Evolutionary conservation across 2,113 vertebrate species (phyloP).

Genomic region (Spea bombifrons): DNA sequence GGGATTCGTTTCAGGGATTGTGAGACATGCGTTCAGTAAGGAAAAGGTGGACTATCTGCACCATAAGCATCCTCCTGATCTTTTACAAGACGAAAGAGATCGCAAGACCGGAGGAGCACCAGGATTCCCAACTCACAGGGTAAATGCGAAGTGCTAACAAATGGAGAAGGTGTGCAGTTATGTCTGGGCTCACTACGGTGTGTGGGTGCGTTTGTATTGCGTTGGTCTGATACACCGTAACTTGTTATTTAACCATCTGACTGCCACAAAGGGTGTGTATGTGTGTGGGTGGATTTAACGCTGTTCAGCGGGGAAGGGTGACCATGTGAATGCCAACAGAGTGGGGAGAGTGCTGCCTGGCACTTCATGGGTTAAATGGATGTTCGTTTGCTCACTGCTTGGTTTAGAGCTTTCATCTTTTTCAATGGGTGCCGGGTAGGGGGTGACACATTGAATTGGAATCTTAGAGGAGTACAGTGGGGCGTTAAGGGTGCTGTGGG

Average conservation of each 20-base stretch:
- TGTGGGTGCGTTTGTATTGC: neutral
- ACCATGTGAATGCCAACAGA: too few relatives aligned
- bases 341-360: too few relatives aligned
- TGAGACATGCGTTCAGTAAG: conserved; percentile 76
- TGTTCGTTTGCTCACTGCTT: too few relatives aligned
- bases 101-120: conserved; percentile 72
- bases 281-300: too few relatives aligned
- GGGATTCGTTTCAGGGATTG: conserved; percentile 51
- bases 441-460: neutral
- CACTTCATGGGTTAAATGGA: too few relatives aligned
- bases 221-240: neutral
- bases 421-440: neutral
- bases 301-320: too few relatives aligned
- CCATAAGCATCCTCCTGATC: conserved; percentile 81
- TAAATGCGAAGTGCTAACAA: conserved; percentile 58
- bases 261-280: too few relatives aligned
- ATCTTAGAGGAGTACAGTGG: neutral
- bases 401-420: too few relatives aligned
- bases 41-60: conserved; percentile 82
- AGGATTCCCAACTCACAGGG: conserved; percentile 71
- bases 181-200: neutral
- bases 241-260: neutral
- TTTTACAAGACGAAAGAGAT: conserved; percentile 87
- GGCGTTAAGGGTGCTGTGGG: too few relatives aligned
- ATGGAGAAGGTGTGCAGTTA: neutral